Conservation (phyloP, 2,888 invertebrate genomes). For the Seladonia tumulorum region DNA sequence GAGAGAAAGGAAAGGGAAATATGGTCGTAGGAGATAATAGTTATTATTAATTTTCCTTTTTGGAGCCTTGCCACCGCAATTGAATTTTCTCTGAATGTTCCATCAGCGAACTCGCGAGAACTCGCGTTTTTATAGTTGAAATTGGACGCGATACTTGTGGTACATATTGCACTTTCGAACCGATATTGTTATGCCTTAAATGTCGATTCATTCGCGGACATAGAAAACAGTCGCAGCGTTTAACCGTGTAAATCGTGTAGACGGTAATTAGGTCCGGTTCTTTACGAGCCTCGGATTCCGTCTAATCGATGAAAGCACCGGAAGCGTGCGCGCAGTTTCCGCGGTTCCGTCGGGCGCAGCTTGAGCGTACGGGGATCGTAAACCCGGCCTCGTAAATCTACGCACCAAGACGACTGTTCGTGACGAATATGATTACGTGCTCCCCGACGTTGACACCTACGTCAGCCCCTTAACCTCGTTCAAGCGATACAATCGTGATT, state of each 20-base stretch:
- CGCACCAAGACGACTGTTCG: slow-evolving; percentile 50
- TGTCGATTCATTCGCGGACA: background rate
- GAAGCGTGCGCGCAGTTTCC: slow-evolving; percentile 6
- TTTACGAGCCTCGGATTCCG: slow-evolving; percentile 35
- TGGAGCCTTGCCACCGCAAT: no score
- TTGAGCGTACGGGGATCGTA: slow-evolving; percentile 64
- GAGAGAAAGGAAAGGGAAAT: background rate
- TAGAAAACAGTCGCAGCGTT: background rate
- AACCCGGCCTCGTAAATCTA: slow-evolving; percentile 63
- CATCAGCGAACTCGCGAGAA: background rate
- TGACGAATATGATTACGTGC: slow-evolving; percentile 65
- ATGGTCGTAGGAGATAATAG: slow-evolving; percentile 2
- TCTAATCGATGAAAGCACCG: slow-evolving; percentile 31
- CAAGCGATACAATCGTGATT: slow-evolving; percentile 63
- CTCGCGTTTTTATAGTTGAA: background rate
- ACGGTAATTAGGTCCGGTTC: slow-evolving; percentile 27
- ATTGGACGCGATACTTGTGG: background rate
- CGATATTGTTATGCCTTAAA: no score
- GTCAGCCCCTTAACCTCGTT: slow-evolving; percentile 39
- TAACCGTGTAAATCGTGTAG: slow-evolving; percentile 3
- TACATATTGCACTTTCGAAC: background rate
- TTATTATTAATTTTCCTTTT: background rate
- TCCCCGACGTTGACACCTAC: slow-evolving; percentile 50
- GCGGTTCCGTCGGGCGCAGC: slow-evolving; percentile 19
- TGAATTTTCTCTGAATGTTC: background rate